A percentile compares a stretch with the other conserved stretches of the same genome.
phyloP scores from a whole-genome alignment of 2,888 invertebrate genomes.

The Drosophila histrio region DNA sequence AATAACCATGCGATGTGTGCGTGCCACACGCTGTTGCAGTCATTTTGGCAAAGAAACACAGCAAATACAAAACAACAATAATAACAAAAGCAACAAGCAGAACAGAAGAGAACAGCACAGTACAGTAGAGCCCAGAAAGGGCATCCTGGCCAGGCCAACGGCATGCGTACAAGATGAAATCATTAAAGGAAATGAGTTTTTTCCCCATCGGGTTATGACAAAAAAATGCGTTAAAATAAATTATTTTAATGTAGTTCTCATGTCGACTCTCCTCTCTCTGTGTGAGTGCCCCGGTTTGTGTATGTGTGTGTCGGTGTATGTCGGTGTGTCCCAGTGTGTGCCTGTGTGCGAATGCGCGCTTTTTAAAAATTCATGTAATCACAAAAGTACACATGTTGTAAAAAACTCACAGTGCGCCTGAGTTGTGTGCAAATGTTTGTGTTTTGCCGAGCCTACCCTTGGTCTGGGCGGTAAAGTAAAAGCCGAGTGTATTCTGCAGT shows the following conservation, averaged over 20 bases:
- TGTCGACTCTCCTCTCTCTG: slow-evolving; percentile 56
- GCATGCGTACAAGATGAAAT: slow-evolving; percentile 76
- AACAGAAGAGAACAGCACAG: slow-evolving; percentile 18
- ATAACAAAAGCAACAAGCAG: slow-evolving; percentile 34
- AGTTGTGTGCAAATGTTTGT: slow-evolving; percentile 68
- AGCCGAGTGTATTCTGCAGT: slow-evolving; percentile 19
- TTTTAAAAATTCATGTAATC: slow-evolving; percentile 81
- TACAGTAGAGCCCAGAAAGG: slow-evolving; percentile 1
- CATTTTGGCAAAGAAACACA: slow-evolving; percentile 32
- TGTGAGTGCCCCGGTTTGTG: slow-evolving; percentile 3
- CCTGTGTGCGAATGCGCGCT: slow-evolving; percentile 56
- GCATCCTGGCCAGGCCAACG: slow-evolving; percentile 39
- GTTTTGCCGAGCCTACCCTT: slow-evolving; percentile 3
- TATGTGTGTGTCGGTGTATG: slow-evolving; percentile 21
- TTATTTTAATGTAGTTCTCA: slow-evolving; percentile 84
- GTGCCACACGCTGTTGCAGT: slow-evolving; percentile 59
- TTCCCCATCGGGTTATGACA: slow-evolving; percentile 79
- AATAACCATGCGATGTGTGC: slow-evolving; percentile 71
- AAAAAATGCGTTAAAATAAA: slow-evolving; percentile 81
- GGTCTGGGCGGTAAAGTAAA: not conserved
- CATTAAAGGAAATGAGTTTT: slow-evolving; percentile 80
- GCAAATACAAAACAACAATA: slow-evolving; percentile 5
- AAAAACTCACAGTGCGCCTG: slow-evolving; percentile 58
- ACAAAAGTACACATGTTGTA: slow-evolving; percentile 80
- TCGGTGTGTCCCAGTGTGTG: slow-evolving; percentile 16